A percentile compares a stretch with the other conserved stretches of the same genome.
phyloP scores from a whole-genome alignment of 2,113 vertebrate genomes.

The Pampusana beccarii region DNA sequence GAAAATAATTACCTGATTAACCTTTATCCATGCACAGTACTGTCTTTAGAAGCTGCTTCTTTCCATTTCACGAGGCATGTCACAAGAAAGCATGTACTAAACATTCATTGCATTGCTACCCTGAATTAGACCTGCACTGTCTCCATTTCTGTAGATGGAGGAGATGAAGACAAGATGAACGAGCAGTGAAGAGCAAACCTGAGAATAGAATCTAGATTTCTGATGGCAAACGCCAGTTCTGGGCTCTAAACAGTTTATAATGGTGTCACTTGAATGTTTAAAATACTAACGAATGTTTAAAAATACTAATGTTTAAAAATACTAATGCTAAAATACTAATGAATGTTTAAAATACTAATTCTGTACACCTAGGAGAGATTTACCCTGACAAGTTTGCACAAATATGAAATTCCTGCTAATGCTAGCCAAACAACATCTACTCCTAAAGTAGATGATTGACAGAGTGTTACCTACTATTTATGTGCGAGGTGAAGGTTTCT shows the following conservation, averaged over 20 bases:
- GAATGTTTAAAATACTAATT: neutral
- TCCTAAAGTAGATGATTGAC: neutral
- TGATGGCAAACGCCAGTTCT: neutral
- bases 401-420: neutral
- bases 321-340: too few species aligned
- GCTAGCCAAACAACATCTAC: neutral
- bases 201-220: neutral
- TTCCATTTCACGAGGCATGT: neutral
- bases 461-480: neutral
- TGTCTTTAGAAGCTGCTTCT: neutral
- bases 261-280: neutral
- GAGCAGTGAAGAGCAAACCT: neutral
- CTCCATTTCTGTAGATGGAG: neutral
- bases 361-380: neutral
- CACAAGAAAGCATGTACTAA: neutral
- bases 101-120: neutral
- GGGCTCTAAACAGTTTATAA: neutral
- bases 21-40: neutral
- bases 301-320: too few species aligned
- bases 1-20: neutral
- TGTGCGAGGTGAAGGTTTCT: constrained; percentile 34
- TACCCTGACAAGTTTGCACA: neutral
- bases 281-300: neutral
- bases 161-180: neutral
- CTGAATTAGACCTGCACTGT: neutral